Evolutionary conservation across 2,797 vertebrate genomes (phyloP).

Genomic region (Margarornis squamiger): DNA sequence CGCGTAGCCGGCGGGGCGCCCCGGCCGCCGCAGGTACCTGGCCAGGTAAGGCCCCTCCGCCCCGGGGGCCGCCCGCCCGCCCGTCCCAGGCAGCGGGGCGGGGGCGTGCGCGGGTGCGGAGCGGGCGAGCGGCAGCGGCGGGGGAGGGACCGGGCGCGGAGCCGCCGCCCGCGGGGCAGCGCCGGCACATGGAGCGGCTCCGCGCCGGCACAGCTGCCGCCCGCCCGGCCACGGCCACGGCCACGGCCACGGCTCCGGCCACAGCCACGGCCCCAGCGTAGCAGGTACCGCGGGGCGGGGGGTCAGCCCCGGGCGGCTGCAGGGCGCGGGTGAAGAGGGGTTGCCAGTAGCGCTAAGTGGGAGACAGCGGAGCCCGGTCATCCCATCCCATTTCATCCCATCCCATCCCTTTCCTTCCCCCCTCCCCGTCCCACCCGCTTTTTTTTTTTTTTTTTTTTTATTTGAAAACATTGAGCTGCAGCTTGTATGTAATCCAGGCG

Average conservation of each 20-base stretch:
- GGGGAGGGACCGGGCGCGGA: slow-evolving; percentile 15
- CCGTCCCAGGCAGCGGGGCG: slow-evolving; percentile 63
- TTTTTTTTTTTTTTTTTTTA: background rate
- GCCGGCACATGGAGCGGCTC: slow-evolving; percentile 87
- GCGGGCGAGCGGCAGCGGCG: background rate
- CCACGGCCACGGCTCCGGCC: no score
- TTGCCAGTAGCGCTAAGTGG: background rate
- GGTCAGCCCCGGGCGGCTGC: background rate
- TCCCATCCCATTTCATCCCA: background rate
- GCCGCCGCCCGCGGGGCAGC: slow-evolving; percentile 80
- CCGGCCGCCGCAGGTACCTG: background rate
- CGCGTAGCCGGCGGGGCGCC: background rate
- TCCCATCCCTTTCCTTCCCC: background rate
- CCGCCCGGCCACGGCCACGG: slow-evolving; percentile 46
- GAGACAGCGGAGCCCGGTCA: background rate
- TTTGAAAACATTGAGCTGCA: background rate
- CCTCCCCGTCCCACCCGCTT: background rate
- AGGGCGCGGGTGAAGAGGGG: background rate
- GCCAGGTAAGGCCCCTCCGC: background rate
- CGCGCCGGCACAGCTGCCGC: slow-evolving; percentile 78
- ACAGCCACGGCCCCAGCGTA: slow-evolving; percentile 77
- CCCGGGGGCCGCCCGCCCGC: background rate
- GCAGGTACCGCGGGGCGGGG: slow-evolving; percentile 82
- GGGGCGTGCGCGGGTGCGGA: slow-evolving; percentile 82
- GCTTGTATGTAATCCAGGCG: background rate